phyloP scores from a whole-genome alignment of 2,113 vertebrate species.

The Vanacampus margaritifer region DNA sequence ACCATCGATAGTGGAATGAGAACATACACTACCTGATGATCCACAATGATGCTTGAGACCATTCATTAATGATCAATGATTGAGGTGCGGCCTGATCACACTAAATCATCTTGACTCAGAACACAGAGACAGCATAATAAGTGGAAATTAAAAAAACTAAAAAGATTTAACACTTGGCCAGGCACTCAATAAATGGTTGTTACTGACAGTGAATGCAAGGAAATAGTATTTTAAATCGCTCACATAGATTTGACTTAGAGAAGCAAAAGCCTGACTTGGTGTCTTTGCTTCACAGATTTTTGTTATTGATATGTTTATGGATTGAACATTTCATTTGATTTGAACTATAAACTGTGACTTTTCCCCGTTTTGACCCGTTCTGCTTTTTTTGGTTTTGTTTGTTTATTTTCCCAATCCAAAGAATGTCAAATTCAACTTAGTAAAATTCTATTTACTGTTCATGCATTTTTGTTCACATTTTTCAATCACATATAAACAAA shows the following conservation, averaged over 20 bases:
- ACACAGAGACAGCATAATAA: constrained; percentile 29
- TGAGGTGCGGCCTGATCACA: constrained; percentile 23
- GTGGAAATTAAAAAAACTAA: not conserved
- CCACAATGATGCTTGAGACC: not conserved
- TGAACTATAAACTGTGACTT: too few relatives aligned
- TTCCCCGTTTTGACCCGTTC: too few relatives aligned
- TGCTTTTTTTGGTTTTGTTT: too few relatives aligned
- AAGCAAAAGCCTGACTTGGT: not conserved
- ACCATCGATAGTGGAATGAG: constrained; percentile 7
- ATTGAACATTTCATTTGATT: too few relatives aligned
- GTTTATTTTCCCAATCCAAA: too few relatives aligned
- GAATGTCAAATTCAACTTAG: too few relatives aligned
- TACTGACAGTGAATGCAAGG: not conserved
- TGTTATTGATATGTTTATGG: not conserved
- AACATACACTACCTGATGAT: constrained; percentile 16
- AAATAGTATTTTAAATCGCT: not conserved
- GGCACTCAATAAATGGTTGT: not conserved
- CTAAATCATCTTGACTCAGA: constrained; percentile 21
- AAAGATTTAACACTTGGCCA: not conserved
- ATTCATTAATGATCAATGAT: constrained; percentile 7
- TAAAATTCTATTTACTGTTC: too few relatives aligned
- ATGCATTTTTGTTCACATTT: too few relatives aligned
- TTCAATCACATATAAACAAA: too few relatives aligned
- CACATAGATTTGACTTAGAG: not conserved
- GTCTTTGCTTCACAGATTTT: not conserved